Percentiles rank a stretch among this genome's conserved stretches.
Evolutionary conservation across 2,797 vertebrate genomes (phyloP).

Genomic region (Peromyscus attwateri): DNA sequence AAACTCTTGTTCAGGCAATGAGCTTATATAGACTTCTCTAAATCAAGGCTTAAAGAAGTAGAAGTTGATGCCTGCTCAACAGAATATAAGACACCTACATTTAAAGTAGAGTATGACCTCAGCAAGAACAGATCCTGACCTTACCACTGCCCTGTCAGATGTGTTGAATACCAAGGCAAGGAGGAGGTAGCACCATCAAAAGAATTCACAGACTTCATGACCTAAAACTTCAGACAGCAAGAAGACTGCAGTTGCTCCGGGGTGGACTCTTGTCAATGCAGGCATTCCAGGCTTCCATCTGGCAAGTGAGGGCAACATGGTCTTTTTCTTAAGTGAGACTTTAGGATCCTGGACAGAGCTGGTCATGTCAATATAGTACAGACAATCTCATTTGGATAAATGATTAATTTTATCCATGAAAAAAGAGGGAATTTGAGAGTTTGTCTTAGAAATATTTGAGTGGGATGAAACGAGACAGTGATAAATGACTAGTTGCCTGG

Average conservation of each 20-base stretch:
- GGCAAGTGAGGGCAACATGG: not conserved
- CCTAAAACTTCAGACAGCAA: not conserved
- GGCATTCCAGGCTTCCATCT: not conserved
- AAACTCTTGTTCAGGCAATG: not conserved
- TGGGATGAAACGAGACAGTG: not conserved
- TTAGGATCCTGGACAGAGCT: not conserved
- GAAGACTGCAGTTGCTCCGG: not conserved
- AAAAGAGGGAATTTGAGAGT: conserved; percentile 7
- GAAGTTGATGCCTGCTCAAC: not conserved
- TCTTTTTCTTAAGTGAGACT: not conserved
- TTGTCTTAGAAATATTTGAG: conserved; percentile 14
- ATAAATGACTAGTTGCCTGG: not conserved
- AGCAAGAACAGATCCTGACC: not conserved
- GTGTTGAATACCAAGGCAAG: not conserved
- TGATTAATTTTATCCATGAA: conserved; percentile 16
- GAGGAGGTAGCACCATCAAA: not conserved
- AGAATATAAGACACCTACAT: not conserved
- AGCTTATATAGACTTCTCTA: not conserved
- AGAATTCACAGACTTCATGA: not conserved
- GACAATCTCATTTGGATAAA: conserved; percentile 54
- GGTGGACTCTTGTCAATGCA: not conserved
- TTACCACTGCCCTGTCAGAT: not conserved
- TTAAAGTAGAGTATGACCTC: not conserved
- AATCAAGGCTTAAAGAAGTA: not conserved
- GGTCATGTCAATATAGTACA: not conserved